phyloP scores from a whole-genome alignment of 2,888 invertebrate species.

The Lutraria lutraria region DNA sequence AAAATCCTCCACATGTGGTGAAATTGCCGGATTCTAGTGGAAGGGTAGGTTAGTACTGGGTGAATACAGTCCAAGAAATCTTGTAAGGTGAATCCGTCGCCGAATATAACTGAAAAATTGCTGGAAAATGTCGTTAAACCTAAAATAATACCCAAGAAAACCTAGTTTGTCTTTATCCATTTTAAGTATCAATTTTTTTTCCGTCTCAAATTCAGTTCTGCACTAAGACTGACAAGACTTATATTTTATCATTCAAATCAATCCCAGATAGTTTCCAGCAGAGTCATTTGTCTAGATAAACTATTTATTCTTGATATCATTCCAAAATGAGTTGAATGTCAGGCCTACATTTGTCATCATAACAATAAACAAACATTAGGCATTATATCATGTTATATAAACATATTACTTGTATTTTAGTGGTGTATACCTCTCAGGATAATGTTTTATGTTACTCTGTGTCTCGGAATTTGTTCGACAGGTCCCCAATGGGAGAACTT shows the following conservation, averaged over 20 bases:
- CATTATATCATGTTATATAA: neutral
- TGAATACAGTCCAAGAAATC: neutral
- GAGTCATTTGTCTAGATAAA: constrained; percentile 7
- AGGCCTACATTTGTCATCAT: neutral
- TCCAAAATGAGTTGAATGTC: neutral
- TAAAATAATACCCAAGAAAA: neutral
- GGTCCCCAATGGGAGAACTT: neutral
- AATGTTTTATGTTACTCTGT: neutral
- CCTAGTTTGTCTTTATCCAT: no score
- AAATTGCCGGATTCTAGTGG: no score
- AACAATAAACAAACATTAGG: constrained; percentile 8
- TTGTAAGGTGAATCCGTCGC: neutral
- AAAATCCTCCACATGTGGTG: no score
- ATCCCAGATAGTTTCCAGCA: neutral
- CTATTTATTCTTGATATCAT: constrained; percentile 11
- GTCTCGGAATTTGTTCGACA: neutral
- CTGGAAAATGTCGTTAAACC: neutral
- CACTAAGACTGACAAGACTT: neutral
- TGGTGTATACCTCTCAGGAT: neutral
- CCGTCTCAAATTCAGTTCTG: neutral
- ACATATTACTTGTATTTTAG: neutral
- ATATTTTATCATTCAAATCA: neutral
- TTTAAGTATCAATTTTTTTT: neutral
- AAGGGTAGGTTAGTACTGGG: neutral
- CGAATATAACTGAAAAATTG: neutral